Evolutionary conservation across 2,113 vertebrate genomes (phyloP).

Genomic region (Himantopus leucocephalus): DNA sequence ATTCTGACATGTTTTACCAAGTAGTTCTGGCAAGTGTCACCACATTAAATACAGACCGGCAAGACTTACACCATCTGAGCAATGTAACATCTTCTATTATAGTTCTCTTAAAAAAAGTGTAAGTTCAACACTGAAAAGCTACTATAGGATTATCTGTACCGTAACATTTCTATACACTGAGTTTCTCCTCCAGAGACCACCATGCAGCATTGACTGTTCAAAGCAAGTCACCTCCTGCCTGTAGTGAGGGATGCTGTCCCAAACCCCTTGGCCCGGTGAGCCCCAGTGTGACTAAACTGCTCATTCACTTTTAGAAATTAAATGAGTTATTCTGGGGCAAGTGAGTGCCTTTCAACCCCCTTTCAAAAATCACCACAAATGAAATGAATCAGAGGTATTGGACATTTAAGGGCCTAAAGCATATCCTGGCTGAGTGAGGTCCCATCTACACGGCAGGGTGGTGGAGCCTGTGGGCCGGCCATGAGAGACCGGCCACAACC

Average conservation of each 20-base stretch:
- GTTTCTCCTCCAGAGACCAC: not conserved
- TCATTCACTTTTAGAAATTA: not conserved
- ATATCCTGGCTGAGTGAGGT: not conserved
- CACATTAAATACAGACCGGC: conserved; percentile 71
- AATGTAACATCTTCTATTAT: conserved; percentile 65
- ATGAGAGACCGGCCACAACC: rapidly evolving
- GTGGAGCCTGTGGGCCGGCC: rapidly evolving
- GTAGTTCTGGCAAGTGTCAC: conserved; percentile 64
- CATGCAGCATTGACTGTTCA: rapidly evolving
- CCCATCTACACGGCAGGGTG: rapidly evolving
- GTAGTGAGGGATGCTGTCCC: not conserved
- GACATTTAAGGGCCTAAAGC: conserved; percentile 1
- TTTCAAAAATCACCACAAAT: not conserved
- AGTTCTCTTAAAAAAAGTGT: conserved; percentile 56
- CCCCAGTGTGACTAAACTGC: not conserved
- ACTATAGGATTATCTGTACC: conserved; percentile 56
- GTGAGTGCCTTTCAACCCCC: not conserved
- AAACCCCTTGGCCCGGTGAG: not conserved
- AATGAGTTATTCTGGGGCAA: not conserved
- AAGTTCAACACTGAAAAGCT: conserved; percentile 66
- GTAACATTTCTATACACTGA: conserved; percentile 37
- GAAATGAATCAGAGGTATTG: conserved; percentile 3
- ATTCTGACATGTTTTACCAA: conserved; percentile 73
- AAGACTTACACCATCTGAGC: conserved; percentile 65
- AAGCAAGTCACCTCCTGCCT: not conserved